These are phyloP conservation scores for Dicentrarchus labrax DNA, from an alignment of 2,113 vertebrate species.

Conservation along the genomic window DNA sequence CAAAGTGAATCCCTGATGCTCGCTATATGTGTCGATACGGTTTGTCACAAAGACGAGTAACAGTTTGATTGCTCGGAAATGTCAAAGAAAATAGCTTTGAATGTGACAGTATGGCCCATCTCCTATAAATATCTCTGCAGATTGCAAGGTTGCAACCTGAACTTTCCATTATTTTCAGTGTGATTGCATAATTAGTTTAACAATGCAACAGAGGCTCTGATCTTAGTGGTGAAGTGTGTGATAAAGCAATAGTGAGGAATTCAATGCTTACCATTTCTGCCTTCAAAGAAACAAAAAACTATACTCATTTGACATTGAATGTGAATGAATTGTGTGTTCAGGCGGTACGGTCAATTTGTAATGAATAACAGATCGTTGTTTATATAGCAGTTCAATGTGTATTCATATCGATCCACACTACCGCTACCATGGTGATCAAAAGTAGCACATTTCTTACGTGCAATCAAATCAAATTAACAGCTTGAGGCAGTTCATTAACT, in stretches of 20 bases:
- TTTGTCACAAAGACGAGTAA: slow-evolving; percentile 49
- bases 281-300: neutral
- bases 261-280: neutral
- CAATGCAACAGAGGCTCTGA: slow-evolving; percentile 1
- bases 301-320: neutral
- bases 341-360: neutral
- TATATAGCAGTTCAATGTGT: neutral
- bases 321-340: neutral
- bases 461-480: slow-evolving; percentile 65
- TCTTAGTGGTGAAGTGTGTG: neutral
- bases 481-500: slow-evolving; percentile 60
- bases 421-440: slow-evolving; percentile 40
- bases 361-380: neutral
- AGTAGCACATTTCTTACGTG: slow-evolving; percentile 44
- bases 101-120: slow-evolving; percentile 9
- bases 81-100: slow-evolving; percentile 55
- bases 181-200: slow-evolving; percentile 45
- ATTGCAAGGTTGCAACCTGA: slow-evolving; percentile 19
- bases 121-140: slow-evolving; percentile 34
- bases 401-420: slow-evolving; percentile 7
- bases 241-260: neutral
- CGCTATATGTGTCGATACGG: slow-evolving; percentile 45
- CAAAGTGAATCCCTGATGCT: slow-evolving; percentile 59
- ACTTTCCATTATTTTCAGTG: slow-evolving; percentile 36
- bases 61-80: slow-evolving; percentile 60